Base-by-base conservation (phyloP, 2,113 vertebrate species). In the Labrus mixtus region DNA sequence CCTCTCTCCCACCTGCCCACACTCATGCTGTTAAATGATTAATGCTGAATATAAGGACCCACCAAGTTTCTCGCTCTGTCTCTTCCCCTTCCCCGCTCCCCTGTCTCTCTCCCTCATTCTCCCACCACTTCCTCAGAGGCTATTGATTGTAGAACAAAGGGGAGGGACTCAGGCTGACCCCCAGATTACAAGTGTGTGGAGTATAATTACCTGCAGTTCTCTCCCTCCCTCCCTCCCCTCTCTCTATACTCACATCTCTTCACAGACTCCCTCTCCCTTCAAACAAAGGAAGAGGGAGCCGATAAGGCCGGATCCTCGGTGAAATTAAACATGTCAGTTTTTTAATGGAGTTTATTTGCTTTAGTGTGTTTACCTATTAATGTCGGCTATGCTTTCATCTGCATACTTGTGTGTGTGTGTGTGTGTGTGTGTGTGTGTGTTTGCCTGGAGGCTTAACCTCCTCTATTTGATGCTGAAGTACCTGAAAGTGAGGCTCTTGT, bases 331-430 rank as follows among this genome's bases (percentile, higher is more conserved):
- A 80, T 77, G 86, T 64, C 83, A 78, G 63, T n/a, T 83, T 86
- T 88, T 83, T 89, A 87, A 90, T 85, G 68, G 76, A 68, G 77
- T 87, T 87, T 86, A 83, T 84, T 87, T 85, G 79, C 76, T 86
- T 86, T 60, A 33, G 54, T 73, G 75, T 84, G 83, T 80, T 84
- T 88, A 78, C 83, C 73, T 82, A 58, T 89, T 86, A 87, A 82
- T 58, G 83, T 83, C 69, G 46, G 53, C 68, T 60, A 57, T 65
- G 70, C 84, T 82, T 86, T 78, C 12, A 82, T 90, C 79, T 87
- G 73, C 82, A 76, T 87, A 73, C 20, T 17, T 50, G 64, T 76
- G 46, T 64, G 48, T 66, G 69, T 61, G 17, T 69, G 72, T 77
- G 65, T 64, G 50, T 67, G 46, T 10, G 48, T 66, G 69, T 61